These are phyloP conservation scores for Diachasmimorpha longicaudata DNA, from an alignment of 1,140 invertebrate genomes.

Conservation along the genomic window DNA sequence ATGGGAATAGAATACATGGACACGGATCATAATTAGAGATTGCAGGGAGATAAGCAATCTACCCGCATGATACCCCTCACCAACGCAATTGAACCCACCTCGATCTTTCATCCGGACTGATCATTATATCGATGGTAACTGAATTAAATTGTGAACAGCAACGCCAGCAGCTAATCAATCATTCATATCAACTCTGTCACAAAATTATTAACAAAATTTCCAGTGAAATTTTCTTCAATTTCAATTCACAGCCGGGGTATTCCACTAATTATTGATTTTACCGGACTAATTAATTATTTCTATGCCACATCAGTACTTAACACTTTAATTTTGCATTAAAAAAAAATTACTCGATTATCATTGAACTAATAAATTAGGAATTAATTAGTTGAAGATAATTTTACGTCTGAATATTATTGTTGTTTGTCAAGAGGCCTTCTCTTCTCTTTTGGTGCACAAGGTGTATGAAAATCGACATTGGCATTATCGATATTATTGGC, in stretches of 20 bases:
- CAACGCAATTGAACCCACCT: background rate
- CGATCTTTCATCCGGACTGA: background rate
- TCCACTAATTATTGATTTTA: too few relatives aligned
- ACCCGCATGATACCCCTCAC: background rate
- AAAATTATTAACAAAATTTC: background rate
- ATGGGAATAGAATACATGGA: background rate
- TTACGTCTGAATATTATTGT: too few relatives aligned
- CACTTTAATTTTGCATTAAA: too few relatives aligned
- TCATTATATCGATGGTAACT: background rate
- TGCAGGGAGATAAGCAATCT: conserved; percentile 14
- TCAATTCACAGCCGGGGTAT: too few relatives aligned
- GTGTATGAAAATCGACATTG: background rate
- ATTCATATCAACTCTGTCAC: background rate
- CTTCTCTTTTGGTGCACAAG: background rate
- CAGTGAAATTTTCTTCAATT: too few relatives aligned
- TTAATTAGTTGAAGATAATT: too few relatives aligned
- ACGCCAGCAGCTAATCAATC: background rate
- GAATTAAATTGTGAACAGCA: background rate
- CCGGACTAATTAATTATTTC: too few relatives aligned
- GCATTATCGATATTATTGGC: conserved; percentile 24
- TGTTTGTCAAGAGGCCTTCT: too few relatives aligned
- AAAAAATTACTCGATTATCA: too few relatives aligned
- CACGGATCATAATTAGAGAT: conserved; percentile 23
- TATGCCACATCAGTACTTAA: too few relatives aligned
- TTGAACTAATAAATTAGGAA: too few relatives aligned